These are phyloP conservation scores for Eudyptes chrysolophus DNA, from an alignment of 2,113 vertebrate species.

Conservation along the genomic window DNA sequence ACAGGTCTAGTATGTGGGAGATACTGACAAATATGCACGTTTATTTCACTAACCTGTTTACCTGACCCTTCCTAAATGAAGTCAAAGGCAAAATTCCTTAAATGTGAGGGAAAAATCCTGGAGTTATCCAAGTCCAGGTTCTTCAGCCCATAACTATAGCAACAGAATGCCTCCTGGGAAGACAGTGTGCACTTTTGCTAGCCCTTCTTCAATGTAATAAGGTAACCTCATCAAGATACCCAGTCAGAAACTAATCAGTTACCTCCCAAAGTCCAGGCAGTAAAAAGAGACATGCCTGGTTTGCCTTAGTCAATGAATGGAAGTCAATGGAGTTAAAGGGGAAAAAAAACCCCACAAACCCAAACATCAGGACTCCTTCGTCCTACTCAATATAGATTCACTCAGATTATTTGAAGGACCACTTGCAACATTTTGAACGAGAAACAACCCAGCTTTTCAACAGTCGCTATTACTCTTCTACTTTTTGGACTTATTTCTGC, in stretches of 20 bases:
- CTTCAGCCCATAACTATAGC: neutral
- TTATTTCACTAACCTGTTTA: neutral
- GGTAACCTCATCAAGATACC: neutral
- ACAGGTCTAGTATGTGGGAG: neutral
- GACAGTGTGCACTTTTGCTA: neutral
- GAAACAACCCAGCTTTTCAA: slow-evolving; percentile 17
- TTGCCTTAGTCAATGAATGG: neutral
- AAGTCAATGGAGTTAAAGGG: neutral
- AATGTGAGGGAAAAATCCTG: neutral
- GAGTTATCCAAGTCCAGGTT: neutral
- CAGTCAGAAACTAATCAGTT: slow-evolving; percentile 15
- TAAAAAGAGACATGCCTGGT: neutral
- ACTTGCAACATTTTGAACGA: neutral
- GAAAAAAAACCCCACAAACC: rapidly evolving
- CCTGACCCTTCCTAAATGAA: neutral
- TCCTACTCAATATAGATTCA: neutral
- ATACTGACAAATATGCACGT: neutral
- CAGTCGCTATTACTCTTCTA: slow-evolving; percentile 4
- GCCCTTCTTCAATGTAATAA: neutral
- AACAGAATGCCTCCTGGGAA: neutral
- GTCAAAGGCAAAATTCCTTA: neutral
- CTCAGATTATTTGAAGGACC: neutral
- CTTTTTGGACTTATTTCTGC: slow-evolving; percentile 42
- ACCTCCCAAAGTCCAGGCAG: neutral
- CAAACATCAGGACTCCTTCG: neutral